phyloP scores from a whole-genome alignment of 2,113 vertebrate species.

The Piaya cayana region DNA sequence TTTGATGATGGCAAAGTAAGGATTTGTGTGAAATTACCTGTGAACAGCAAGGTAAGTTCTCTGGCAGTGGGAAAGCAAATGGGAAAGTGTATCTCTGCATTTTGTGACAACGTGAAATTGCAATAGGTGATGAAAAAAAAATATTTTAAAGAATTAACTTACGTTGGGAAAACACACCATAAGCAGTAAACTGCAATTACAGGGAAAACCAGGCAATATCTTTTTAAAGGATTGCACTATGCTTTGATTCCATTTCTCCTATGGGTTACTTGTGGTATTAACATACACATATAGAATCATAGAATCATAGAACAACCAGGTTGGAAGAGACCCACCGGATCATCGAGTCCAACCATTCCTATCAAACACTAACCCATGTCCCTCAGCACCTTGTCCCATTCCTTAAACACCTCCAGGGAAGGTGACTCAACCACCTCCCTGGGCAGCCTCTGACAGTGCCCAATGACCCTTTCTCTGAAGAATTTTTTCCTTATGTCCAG shows the following conservation, averaged over 20 bases:
- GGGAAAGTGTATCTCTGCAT: neutral
- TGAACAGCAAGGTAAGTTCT: neutral
- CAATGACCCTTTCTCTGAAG: too few relatives aligned
- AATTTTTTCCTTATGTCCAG: too few relatives aligned
- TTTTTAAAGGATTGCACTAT: neutral
- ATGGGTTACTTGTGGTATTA: neutral
- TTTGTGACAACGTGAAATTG: neutral
- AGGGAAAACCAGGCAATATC: neutral
- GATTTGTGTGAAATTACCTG: neutral
- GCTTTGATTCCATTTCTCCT: neutral
- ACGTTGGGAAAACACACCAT: neutral
- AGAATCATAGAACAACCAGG: too few relatives aligned
- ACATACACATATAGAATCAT: neutral
- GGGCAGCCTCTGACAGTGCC: too few relatives aligned
- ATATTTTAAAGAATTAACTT: neutral
- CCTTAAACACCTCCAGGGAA: too few relatives aligned
- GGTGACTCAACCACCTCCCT: too few relatives aligned
- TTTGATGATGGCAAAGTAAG: neutral
- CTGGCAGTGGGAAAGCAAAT: neutral
- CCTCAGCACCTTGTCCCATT: too few relatives aligned
- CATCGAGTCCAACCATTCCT: too few relatives aligned
- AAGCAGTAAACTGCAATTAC: neutral
- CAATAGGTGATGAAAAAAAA: neutral
- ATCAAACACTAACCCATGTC: too few relatives aligned
- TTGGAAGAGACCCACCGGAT: too few relatives aligned